Evolutionary conservation across 1,140 invertebrate genomes (phyloP), one percentile per base, ranked within the genome.

Genomic region (Lethocerus indicus): DNA sequence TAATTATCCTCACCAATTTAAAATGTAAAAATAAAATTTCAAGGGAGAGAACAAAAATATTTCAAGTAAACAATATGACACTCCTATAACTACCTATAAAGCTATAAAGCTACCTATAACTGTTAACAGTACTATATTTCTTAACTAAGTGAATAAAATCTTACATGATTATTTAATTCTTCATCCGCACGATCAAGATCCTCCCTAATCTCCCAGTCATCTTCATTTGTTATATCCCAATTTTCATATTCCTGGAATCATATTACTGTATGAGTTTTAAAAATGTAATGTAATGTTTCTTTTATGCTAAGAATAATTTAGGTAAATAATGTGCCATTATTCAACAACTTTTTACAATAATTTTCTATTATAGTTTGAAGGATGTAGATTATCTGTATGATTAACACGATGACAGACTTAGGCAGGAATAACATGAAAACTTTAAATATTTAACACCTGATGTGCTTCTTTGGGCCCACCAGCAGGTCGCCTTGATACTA

Each of bases 151-250:
- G 49, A 35, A 55, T 32, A 20, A 16, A 35, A 21, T 50, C 53
- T 53, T 41, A 57, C 55, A 25, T 41, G 47, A 36, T 51, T 27
- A 27, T 57, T 41, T 13, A 58, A 44, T 28, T 58, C 32, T 28
- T 37, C 55, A 37, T 71, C 66, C 13, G 66, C 64, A 1, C 54
- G 50, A 57, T 72, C 68, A 29, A 71, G 57, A 47, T 69, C 58
- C 50, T 66, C 60, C 27, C 64, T 56, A 45, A 67, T 60, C 16
- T 56, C 57, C 46, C 60, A 61, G 50, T 73, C 70, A 42, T 68
- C 61, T 21, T 60, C 51, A 50, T 68, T 55, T 23, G 56, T 53
- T 7, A 57, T 51, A 13, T 55, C 44, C n/a, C 32, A 43, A 43
- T 51, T 35, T 40, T 50, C 43, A 47, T 56, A 53, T 23, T 21